Base-by-base conservation (phyloP, 2,113 vertebrate species). In the Synchiropus splendidus region DNA sequence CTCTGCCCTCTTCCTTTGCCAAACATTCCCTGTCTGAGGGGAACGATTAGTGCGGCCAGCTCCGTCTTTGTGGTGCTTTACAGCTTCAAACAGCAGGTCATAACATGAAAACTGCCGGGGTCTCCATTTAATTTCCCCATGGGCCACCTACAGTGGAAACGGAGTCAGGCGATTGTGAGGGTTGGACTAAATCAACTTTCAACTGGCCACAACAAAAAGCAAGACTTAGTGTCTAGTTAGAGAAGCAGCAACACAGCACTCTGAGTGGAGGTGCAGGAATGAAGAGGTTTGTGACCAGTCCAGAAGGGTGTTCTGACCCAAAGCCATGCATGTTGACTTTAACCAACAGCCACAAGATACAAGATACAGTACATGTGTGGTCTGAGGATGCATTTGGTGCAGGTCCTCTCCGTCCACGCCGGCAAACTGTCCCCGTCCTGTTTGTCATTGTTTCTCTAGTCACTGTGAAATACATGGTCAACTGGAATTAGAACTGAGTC, bases 61-160 rank as follows among this genome's bases (percentile, higher is more conserved):
- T 41, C 8, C 4, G 30, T 41, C 36, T 55, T 45, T 46, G 36
- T 31, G 37, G n/a, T 38, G 21, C 15, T 52, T 36, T 31, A 17
- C 16, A 21, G 47, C n/a, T n/a, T 51, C 12, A 16, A 46, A 49
- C 53, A 33, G 33, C 1, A 13, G 50, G 38, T 54, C 51, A 15
- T 16, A 42, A 43, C 30, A 36, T 4, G 11, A 33, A 45, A 21
- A 45, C 14, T 8, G 27, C 13, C 1, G 1, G 17, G n/a, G 39
- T 18, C 9, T 6, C 6, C 8, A 15, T 31, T 58, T 42, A 42
- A 54, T 54, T 64, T 64, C 51, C 45, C 59, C 40, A 6, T 2
- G 21, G 48, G 13, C 12, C 35, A 0, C 18, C 16, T 8, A 16
- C 2, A 36, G 27, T 1, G n/a, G 41, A 46, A 52, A 18, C 16